Evolutionary conservation across 2,888 invertebrate species (phyloP).

Genomic region (Laothoe populi): DNA sequence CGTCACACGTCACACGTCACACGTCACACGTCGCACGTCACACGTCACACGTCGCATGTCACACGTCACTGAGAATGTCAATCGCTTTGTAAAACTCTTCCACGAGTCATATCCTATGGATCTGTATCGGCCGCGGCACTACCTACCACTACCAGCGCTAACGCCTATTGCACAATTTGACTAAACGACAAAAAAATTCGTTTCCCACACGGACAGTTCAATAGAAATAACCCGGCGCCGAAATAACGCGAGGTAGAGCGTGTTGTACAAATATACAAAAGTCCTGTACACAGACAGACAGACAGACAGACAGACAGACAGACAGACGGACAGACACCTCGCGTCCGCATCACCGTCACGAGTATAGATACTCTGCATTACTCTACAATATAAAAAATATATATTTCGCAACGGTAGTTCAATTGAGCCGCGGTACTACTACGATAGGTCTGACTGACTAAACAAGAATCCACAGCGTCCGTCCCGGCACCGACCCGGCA

Average conservation of each 20-base stretch:
- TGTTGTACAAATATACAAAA: constrained; percentile 20
- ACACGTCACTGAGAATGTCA: too few species aligned
- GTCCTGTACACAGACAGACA: neutral
- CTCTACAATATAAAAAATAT: constrained; percentile 26
- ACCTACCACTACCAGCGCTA: constrained; percentile 16
- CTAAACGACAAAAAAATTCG: constrained; percentile 12
- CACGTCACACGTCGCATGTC: neutral
- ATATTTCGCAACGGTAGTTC: constrained; percentile 22
- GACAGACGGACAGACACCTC: constrained; percentile 6
- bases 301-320: constrained; percentile 5
- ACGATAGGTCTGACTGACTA: constrained; percentile 12
- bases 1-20: neutral
- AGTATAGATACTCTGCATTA: neutral
- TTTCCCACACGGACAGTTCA: neutral
- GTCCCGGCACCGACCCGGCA: neutral
- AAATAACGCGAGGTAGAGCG: constrained; percentile 10
- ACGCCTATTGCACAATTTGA: constrained; percentile 21
- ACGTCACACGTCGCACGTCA: neutral
- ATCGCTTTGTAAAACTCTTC: neutral
- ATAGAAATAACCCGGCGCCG: constrained; percentile 19
- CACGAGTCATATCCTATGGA: constrained; percentile 2
- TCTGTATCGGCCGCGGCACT: neutral
- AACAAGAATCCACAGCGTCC: neutral
- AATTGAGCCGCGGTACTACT: constrained; percentile 19
- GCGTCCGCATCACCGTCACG: neutral